phyloP scores from a whole-genome alignment of 2,113 vertebrate species.

The Paramisgurnus dabryanus region DNA sequence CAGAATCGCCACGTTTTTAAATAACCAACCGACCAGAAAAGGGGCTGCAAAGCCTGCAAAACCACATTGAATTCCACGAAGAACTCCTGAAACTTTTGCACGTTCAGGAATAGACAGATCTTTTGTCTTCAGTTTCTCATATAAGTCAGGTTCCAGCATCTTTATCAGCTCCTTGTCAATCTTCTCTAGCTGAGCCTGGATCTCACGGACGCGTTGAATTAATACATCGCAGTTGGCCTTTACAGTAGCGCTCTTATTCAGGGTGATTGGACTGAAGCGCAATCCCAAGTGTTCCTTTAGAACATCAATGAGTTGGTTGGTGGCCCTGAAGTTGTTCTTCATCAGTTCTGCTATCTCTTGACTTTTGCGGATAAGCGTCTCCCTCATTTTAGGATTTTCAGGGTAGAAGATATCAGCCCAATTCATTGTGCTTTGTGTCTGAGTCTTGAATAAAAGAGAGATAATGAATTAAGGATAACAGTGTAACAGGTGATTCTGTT shows the following conservation, averaged over 20 bases:
- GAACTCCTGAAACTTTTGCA: not conserved
- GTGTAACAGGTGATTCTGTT: no score
- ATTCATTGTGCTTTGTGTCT: not conserved
- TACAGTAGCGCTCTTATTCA: not conserved
- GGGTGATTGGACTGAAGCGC: not conserved
- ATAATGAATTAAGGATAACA: no score
- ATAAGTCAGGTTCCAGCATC: not conserved
- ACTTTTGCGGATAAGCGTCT: slow-evolving; percentile 6
- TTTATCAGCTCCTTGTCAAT: not conserved
- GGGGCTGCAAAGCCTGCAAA: not conserved
- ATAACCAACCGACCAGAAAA: not conserved
- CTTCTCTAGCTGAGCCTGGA: not conserved
- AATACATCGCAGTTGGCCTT: not conserved
- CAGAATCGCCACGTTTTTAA: not conserved
- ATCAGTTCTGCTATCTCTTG: not conserved
- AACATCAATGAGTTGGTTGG: not conserved
- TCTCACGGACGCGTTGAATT: not conserved
- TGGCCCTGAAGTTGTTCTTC: not conserved
- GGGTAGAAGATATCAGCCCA: not conserved
- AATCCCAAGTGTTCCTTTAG: not conserved
- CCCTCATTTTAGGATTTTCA: not conserved
- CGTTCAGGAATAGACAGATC: not conserved
- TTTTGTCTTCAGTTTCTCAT: not conserved
- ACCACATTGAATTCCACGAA: not conserved
- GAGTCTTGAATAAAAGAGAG: not conserved